These are phyloP conservation scores for Petrocephalus schoutedeni DNA, from an alignment of 2,797 vertebrate species.

Conservation along the genomic window DNA sequence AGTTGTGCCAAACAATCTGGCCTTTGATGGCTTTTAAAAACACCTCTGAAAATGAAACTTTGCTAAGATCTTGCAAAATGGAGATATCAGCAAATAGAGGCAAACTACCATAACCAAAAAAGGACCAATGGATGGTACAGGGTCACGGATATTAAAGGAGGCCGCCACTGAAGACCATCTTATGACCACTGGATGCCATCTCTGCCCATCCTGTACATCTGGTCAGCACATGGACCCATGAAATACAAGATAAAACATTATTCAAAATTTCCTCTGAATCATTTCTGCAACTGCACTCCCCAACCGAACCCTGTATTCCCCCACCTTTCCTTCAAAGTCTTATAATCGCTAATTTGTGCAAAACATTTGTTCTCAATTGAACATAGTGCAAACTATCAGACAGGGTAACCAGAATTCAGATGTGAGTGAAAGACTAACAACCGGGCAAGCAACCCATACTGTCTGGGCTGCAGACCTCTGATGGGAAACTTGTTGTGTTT, in stretches of 20 bases:
- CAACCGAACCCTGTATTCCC: constrained; percentile 29
- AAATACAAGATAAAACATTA: constrained; percentile 40
- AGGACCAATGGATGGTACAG: not conserved
- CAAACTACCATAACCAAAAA: not conserved
- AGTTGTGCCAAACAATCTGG: not conserved
- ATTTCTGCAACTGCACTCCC: not conserved
- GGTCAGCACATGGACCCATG: constrained; percentile 35
- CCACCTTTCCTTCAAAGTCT: constrained; percentile 37
- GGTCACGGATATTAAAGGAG: not conserved
- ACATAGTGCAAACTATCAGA: constrained; percentile 54
- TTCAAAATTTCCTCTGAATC: not conserved
- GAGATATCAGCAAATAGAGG: not conserved
- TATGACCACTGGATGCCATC: constrained; percentile 33
- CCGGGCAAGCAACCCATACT: not conserved
- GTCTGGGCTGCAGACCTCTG: constrained; percentile 25
- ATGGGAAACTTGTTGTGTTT: constrained; percentile 56
- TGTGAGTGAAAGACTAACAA: not conserved
- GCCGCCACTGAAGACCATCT: not conserved
- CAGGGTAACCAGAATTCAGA: not conserved
- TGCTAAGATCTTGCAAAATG: not conserved
- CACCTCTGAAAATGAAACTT: not conserved
- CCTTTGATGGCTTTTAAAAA: not conserved
- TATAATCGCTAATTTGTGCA: constrained; percentile 33
- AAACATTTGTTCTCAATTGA: constrained; percentile 47
- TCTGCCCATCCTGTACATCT: constrained; percentile 26